A percentile compares a stretch with the other conserved stretches of the same genome.
Conservation (phyloP, 2,797 vertebrate species). For the Mallotus villosus region DNA sequence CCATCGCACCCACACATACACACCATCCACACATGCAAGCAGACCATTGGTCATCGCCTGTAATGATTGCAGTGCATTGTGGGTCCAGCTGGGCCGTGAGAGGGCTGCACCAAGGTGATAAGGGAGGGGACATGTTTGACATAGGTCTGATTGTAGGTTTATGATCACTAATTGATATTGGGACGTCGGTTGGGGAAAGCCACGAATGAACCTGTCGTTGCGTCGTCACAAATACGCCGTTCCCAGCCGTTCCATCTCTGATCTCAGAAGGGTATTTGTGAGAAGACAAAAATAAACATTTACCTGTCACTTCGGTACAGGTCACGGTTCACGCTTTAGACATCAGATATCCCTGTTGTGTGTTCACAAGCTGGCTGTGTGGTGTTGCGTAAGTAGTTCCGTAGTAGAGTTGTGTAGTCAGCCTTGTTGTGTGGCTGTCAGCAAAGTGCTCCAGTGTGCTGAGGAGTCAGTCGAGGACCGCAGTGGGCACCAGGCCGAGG, state of each 20-base stretch:
- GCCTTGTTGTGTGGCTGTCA: not conserved
- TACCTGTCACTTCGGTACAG: not conserved
- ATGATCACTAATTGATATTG: slow-evolving; percentile 1
- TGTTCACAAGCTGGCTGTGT: too few species aligned
- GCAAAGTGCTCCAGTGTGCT: not conserved
- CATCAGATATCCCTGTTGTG: too few species aligned
- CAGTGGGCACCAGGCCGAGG: not conserved
- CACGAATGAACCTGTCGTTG: not conserved
- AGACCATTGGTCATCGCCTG: not conserved
- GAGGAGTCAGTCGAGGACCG: slow-evolving; percentile 4
- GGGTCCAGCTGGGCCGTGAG: slow-evolving; percentile 2
- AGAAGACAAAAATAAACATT: not conserved
- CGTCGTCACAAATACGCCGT: not conserved
- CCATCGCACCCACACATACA: slow-evolving; percentile 16
- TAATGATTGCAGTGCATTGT: slow-evolving; percentile 15
- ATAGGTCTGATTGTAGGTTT: not conserved
- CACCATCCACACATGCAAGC: slow-evolving; percentile 20
- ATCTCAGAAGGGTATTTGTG: not conserved
- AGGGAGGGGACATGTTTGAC: not conserved
- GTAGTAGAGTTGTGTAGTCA: not conserved
- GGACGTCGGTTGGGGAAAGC: not conserved
- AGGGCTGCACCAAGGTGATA: slow-evolving; percentile 8
- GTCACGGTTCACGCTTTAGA: too few species aligned
- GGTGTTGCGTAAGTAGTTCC: not conserved
- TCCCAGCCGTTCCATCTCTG: not conserved